Evolutionary conservation across 2,888 invertebrate species (phyloP), one percentile per base, ranked within the genome.

Genomic region (Rotaria magnacalcarata): DNA sequence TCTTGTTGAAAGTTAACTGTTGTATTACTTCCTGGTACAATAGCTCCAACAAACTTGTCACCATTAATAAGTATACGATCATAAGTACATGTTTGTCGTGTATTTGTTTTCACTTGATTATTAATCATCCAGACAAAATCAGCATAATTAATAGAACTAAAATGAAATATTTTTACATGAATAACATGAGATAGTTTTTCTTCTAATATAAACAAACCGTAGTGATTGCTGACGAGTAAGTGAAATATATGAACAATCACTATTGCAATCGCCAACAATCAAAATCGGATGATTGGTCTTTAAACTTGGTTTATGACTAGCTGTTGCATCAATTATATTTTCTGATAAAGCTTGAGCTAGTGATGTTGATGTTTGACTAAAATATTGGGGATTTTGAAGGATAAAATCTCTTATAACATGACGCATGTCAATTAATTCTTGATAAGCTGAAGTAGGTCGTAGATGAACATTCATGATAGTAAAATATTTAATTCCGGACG

Each of bases 381-480:
- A 80, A 80, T 80, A 80, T 27, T 27, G 75, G 24, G 75, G 21
- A 19, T 80, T 21, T 47, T 80, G 43, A 16, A 6, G 8, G 19
- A 80, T 80, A 47, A 80, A 80, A 80, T 80, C 75, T 19, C 16
- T 7, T 41, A 80, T 80, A 11, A 47, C 75, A 47, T 14, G 21
- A 47, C 75, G 75, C 24, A 80, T 47, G 24, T 80, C 43, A 47
- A 80, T 6, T 21, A 47, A 24, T 47, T 80, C 75, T 80, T 80
- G 41, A 24, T 47, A 80, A 1, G 75, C 75, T 11, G 41, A 21
- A 43, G 43, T 43, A 10, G 75, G 75, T 80, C 47, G 21, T 21
- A 47, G n/a, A 80, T 80, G 75, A 80, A 47, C 47, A 80, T 80
- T 27, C 75, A 80, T 80, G 19, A 80, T 80, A 10, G 75, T 80